Evolutionary conservation across 2,797 vertebrate genomes (phyloP).

Genomic region (Argya squamiceps): DNA sequence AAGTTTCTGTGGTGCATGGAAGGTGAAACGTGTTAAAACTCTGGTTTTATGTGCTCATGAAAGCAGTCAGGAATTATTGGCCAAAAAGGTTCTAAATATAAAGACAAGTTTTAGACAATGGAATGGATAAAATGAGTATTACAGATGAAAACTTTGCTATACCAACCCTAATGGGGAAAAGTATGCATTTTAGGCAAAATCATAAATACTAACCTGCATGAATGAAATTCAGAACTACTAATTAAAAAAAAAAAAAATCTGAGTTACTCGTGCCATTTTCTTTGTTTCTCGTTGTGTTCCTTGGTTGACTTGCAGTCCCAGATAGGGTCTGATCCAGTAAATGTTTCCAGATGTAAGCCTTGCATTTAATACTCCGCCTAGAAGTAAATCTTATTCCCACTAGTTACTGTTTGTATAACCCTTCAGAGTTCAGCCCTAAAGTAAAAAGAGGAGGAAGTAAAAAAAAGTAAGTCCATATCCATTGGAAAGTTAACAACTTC

Average conservation of each 20-base stretch:
- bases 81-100: background rate
- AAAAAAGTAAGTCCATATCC: background rate
- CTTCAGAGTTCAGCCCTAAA: background rate
- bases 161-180: background rate
- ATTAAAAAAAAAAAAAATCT: background rate
- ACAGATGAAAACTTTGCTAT: background rate
- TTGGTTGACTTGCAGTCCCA: background rate
- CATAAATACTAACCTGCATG: background rate
- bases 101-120: background rate
- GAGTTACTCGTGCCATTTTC: background rate
- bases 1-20: background rate
- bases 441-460: background rate
- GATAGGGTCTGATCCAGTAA: slow-evolving; percentile 41
- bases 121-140: background rate
- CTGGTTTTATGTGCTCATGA: background rate
- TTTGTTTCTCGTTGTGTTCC: background rate
- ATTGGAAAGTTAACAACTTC: slow-evolving; percentile 8
- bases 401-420: slow-evolving; percentile 54
- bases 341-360: slow-evolving; percentile 52
- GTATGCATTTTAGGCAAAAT: background rate
- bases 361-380: slow-evolving; percentile 30
- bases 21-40: background rate
- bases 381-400: slow-evolving; percentile 47
- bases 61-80: background rate
- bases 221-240: background rate